Evolutionary conservation across 2,888 invertebrate species (phyloP).

Genomic region (Polydrusus cervinus): DNA sequence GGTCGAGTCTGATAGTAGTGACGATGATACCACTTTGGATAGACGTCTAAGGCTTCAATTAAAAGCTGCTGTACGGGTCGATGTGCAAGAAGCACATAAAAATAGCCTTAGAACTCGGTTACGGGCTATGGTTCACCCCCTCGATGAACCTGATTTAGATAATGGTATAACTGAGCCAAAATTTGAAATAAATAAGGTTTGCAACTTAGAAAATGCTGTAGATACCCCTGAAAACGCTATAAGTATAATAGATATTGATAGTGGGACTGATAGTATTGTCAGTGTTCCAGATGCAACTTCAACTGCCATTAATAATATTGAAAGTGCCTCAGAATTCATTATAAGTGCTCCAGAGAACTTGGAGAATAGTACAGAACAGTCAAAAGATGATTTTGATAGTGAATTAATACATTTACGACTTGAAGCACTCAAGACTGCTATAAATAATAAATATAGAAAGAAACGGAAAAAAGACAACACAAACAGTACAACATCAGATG

Average conservation of each 20-base stretch:
- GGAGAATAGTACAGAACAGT: slow-evolving; percentile 30
- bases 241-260: slow-evolving; percentile 11
- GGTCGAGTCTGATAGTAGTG: slow-evolving; percentile 57
- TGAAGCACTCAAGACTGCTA: slow-evolving; percentile 80
- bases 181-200: not conserved
- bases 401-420: slow-evolving; percentile 78
- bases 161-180: slow-evolving; percentile 28
- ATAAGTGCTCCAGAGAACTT: not conserved
- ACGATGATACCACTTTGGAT: slow-evolving; percentile 60
- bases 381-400: slow-evolving; percentile 63
- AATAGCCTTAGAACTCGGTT: slow-evolving; percentile 65
- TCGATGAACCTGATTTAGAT: slow-evolving; percentile 27
- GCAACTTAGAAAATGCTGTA: not conserved
- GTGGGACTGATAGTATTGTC: slow-evolving; percentile 12
- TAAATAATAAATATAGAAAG: slow-evolving; percentile 79
- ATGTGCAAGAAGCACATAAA: slow-evolving; percentile 60
- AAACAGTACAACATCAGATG: slow-evolving; percentile 51
- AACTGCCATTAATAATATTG: slow-evolving; percentile 11
- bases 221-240: not conserved
- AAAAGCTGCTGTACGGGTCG: slow-evolving; percentile 74
- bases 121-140: slow-evolving; percentile 63
- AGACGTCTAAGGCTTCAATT: slow-evolving; percentile 68
- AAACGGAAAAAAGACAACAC: slow-evolving; percentile 62
- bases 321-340: not conserved
- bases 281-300: slow-evolving; percentile 7